phyloP scores from a whole-genome alignment of 2,888 invertebrate genomes.

The Lysandra bellargus region DNA sequence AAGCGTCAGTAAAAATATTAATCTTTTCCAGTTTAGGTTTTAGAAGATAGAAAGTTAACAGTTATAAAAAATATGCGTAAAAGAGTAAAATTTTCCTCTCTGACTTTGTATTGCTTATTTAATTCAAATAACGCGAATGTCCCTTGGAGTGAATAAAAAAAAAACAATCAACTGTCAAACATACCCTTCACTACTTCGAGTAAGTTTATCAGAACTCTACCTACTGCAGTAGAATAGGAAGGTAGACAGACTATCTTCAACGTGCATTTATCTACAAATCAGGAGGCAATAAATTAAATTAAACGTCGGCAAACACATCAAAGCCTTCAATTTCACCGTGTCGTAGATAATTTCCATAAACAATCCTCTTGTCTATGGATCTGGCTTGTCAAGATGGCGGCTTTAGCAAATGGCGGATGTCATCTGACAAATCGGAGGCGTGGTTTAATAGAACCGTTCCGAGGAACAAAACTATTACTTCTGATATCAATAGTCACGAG shows the following conservation, averaged over 20 bases:
- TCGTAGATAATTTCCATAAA: constrained; percentile 30
- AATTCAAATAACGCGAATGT: too few species aligned
- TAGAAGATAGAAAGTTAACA: not conserved
- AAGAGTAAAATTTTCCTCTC: too few species aligned
- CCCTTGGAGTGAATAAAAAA: not conserved
- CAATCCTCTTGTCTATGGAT: constrained; percentile 34
- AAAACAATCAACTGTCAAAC: not conserved
- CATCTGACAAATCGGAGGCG: constrained; percentile 46
- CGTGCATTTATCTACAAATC: constrained; percentile 1
- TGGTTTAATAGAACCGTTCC: constrained; percentile 34
- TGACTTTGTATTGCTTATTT: too few species aligned
- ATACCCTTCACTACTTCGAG: not conserved
- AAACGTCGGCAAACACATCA: constrained; percentile 14
- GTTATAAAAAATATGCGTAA: too few species aligned
- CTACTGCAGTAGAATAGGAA: too few species aligned
- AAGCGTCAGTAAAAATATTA: not conserved
- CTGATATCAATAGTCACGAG: constrained; percentile 6
- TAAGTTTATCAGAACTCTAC: not conserved
- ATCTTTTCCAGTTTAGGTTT: not conserved
- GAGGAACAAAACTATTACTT: constrained; percentile 7
- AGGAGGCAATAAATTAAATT: not conserved
- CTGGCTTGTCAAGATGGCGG: constrained; percentile 46
- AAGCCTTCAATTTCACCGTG: constrained; percentile 9
- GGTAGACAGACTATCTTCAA: not conserved
- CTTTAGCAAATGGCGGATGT: constrained; percentile 48